These are phyloP conservation scores for Drosophila histrio DNA, from an alignment of 2,888 invertebrate genomes.

Conservation along the genomic window DNA sequence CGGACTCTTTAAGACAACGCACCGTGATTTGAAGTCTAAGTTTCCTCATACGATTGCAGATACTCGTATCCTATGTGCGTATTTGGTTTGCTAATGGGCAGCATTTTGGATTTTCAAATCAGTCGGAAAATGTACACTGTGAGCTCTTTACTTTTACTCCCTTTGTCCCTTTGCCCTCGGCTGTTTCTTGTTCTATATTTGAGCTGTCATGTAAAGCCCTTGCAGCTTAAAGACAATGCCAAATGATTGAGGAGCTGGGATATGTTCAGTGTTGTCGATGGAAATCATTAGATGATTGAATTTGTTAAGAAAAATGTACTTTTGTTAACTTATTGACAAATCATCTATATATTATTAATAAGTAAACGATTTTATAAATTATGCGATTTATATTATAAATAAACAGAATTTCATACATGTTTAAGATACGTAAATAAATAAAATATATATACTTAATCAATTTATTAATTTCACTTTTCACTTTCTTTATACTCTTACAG, in stretches of 20 bases:
- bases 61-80: slow-evolving; percentile 36
- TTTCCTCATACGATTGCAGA: neutral
- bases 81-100: slow-evolving; percentile 79
- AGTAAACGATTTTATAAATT: too few relatives aligned
- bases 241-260: slow-evolving; percentile 44
- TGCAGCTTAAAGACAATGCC: slow-evolving; percentile 47
- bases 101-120: slow-evolving; percentile 75
- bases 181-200: neutral
- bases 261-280: neutral
- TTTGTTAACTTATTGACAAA: neutral
- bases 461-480: neutral
- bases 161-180: neutral
- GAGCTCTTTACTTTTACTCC: slow-evolving; percentile 5
- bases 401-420: neutral
- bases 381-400: neutral
- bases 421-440: too few relatives aligned
- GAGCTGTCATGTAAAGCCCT: slow-evolving; percentile 23
- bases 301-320: slow-evolving; percentile 11
- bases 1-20: slow-evolving; percentile 13
- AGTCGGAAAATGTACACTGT: slow-evolving; percentile 73
- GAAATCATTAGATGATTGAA: slow-evolving; percentile 31
- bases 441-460: too few relatives aligned
- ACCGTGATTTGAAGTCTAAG: slow-evolving; percentile 34
- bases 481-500: neutral
- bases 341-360: too few relatives aligned